Evolutionary conservation across 1,140 invertebrate genomes (phyloP), one percentile per base, ranked within the genome.

Genomic region (Trachymyrmex septentrionalis): DNA sequence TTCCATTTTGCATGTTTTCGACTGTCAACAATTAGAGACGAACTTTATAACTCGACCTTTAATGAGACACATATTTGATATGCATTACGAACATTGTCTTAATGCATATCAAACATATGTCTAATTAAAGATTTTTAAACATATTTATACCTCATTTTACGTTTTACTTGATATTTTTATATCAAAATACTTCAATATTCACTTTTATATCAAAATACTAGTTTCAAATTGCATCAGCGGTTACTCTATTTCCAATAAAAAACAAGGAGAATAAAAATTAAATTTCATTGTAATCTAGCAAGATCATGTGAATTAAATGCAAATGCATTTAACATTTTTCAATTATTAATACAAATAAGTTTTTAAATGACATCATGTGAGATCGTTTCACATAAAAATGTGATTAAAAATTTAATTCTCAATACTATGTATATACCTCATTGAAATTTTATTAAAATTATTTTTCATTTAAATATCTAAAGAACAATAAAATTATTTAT

Each of bases 211-310:
- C 14, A 0, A 3, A 21, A 75, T 59, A 76, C 14, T 2, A 44
- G n/a, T 44, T 61, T 34, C 7, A 24, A 61, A 24, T 76, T 24
- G 21, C 21, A 38, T 38, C 4, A 38, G 12, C 30, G n/a, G 14
- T 44, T 61, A 21, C 1, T 24, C 21, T 19, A 44, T 44, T 44
- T 76, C 7, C 9, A 44, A 24, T 63, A 12, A 38, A 27, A 63
- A 61, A 38, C 3, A 38, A 76, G 16, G 9, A 1, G 7, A 76
- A 50, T 50, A 3, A 5, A 14, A 59, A 38, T 57, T 21, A 75
- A 61, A 76, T 76, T 76, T 63, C 19, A 61, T 76, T 76, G 34
- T 16, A 12, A 61, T 63, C 21, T 7, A 44, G 57, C 34, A 16
- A 76, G 1, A 27, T 63, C 14, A 19, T 38, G 7, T 59, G 14